phyloP scores from a whole-genome alignment of 1,140 invertebrate species.

The Cryptotermes secundus region DNA sequence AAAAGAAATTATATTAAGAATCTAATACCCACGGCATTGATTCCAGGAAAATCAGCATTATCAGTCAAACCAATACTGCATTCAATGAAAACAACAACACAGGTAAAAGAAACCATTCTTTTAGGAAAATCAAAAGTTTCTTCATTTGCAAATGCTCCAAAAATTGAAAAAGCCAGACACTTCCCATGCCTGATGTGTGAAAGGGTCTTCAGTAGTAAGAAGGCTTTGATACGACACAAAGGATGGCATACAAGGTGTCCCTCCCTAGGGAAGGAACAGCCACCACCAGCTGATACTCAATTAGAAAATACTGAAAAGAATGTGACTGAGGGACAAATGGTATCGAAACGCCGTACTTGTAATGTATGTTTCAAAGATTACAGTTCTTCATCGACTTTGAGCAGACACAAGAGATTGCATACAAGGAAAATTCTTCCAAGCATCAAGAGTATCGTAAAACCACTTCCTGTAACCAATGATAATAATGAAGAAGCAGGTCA shows the following conservation, averaged over 20 bases:
- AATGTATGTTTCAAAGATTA: slow-evolving; percentile 29
- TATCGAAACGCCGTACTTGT: slow-evolving; percentile 18
- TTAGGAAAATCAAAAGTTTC: too few species aligned
- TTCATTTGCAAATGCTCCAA: background rate
- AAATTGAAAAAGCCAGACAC: background rate
- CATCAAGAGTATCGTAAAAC: background rate
- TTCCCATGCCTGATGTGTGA: slow-evolving; percentile 20
- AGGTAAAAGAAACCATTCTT: background rate
- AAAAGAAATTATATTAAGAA: background rate
- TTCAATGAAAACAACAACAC: background rate
- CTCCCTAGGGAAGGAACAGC: background rate
- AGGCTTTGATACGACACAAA: slow-evolving; percentile 27
- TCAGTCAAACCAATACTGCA: background rate
- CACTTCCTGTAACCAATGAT: background rate
- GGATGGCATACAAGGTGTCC: slow-evolving; percentile 30
- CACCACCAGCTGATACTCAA: background rate
- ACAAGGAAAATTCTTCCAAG: slow-evolving; percentile 10
- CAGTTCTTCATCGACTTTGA: slow-evolving; percentile 25
- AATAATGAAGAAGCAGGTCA: background rate
- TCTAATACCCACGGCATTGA: background rate
- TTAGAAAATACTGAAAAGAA: background rate
- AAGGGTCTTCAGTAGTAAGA: slow-evolving; percentile 22
- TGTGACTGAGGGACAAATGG: background rate
- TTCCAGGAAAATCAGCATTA: background rate
- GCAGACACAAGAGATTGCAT: slow-evolving; percentile 25